Base-by-base conservation (phyloP, 1,140 invertebrate genomes). In the Copidosoma floridanum region DNA sequence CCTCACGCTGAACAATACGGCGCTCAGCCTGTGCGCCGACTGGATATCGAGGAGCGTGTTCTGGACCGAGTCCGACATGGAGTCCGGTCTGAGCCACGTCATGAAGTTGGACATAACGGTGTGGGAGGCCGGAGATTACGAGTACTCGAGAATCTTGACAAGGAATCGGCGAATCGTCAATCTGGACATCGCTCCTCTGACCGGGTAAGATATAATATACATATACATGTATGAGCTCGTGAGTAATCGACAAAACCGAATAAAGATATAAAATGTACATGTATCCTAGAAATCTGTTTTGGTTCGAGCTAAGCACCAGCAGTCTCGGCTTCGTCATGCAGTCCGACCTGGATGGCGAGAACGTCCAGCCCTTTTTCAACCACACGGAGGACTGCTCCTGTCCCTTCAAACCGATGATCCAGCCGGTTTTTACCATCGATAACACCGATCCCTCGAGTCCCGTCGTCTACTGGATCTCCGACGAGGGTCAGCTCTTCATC, bases 21-120 rank as follows among this genome's bases (percentile, higher is more conserved):
- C 85, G 0, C 79, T 81, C 10, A 87, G 88, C 64, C 72, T 96
- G 7, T 86, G 88, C 7, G 81, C 93, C 0, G 93, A 97, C 75
- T 97, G 94, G 94, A 84, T 96, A 10, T 85, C 88, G 38, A 82
- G 91, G 46, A 86, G 86, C 43, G 75, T 96, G 1, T 96, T 94
- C 70, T 92, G 90, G 88, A 82, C 87, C 0, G 89, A 92, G 74
- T 71, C 78, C 3, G 81, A 83, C 64, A 76, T 82, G 10, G 40
- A 79, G 70, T 76, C 60, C 29, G 66, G 60, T 32, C 65, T 65
- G 23, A 73, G 70, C 47, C 66, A 68, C 20, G 71, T 76, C 23
- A 68, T 78, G 57, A 76, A 72, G 59, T 37, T 79, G 0, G 74
- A 75, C 40, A 50, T 78, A 14, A 71, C 58, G 14, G 65, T 80